Evolutionary conservation across 1,140 invertebrate genomes (phyloP).

Genomic region (Lethocerus indicus): DNA sequence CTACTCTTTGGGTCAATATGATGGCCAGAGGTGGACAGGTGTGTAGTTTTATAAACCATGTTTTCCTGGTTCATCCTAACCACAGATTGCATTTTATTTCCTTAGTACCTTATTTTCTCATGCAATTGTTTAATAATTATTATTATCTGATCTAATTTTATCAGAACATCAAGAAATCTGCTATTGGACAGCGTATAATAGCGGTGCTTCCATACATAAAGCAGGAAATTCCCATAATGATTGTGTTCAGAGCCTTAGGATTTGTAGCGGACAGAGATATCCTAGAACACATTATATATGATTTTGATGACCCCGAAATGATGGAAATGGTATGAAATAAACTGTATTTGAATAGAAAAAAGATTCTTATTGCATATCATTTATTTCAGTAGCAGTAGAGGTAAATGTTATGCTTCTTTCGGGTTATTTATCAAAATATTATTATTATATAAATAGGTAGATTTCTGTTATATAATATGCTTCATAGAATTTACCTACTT

Average conservation of each 20-base stretch:
- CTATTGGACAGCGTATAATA: conserved; percentile 95
- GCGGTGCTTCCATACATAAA: conserved; percentile 97
- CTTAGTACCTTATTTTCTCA: not conserved
- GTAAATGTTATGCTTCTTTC: not conserved
- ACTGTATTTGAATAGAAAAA: no score
- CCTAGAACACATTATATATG: conserved; percentile 96
- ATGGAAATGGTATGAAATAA: conserved; percentile 79
- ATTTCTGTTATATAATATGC: not conserved
- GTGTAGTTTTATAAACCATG: conserved; percentile 17
- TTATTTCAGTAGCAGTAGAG: no score
- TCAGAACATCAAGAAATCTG: conserved; percentile 87
- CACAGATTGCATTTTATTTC: not conserved
- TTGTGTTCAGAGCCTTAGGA: conserved; percentile 90
- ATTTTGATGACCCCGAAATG: conserved; percentile 99
- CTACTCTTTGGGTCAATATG: conserved; percentile 98
- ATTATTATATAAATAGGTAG: not conserved
- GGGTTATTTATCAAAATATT: not conserved
- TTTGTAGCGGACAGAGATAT: conserved; percentile 99
- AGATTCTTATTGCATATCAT: no score
- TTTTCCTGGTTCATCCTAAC: not conserved
- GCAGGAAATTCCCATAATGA: conserved; percentile 98
- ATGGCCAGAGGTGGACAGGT: conserved; percentile 82
- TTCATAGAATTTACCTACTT: no score
- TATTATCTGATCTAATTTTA: conserved; percentile 7
- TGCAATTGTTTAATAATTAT: not conserved